Conservation (phyloP, 1,140 invertebrate genomes). For the Melipona quadrifasciata region DNA sequence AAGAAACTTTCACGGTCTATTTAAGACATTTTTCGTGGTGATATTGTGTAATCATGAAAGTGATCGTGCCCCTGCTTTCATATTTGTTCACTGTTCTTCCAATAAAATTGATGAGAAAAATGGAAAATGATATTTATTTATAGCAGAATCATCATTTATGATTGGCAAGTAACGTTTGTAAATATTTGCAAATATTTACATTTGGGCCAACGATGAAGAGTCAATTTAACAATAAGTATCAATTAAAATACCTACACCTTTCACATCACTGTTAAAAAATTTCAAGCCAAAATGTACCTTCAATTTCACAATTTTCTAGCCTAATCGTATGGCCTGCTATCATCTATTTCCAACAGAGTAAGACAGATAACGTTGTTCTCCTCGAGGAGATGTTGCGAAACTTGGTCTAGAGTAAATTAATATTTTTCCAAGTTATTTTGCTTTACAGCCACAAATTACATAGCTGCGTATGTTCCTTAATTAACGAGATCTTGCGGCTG, state of each 20-base stretch:
- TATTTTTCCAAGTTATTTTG: not conserved
- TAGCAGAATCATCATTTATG: not conserved
- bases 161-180: not conserved
- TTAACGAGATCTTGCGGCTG: not conserved
- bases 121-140: too few species aligned
- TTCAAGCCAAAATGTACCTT: too few species aligned
- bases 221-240: too few species aligned
- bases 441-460: not conserved
- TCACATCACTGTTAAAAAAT: too few species aligned
- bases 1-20: not conserved
- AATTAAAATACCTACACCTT: too few species aligned
- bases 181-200: too few species aligned
- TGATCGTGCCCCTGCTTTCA: not conserved
- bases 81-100: not conserved
- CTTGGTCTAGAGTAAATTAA: not conserved
- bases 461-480: not conserved
- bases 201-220: too few species aligned
- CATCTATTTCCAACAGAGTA: too few species aligned
- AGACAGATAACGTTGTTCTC: too few species aligned
- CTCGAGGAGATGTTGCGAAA: too few species aligned
- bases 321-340: too few species aligned
- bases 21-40: not conserved
- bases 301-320: too few species aligned
- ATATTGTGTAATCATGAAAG: not conserved
- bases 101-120: not conserved